Percentiles rank a stretch among this genome's conserved stretches.
Evolutionary conservation across 2,113 vertebrate genomes (phyloP).

Genomic region (Emydocephalus ijimae): DNA sequence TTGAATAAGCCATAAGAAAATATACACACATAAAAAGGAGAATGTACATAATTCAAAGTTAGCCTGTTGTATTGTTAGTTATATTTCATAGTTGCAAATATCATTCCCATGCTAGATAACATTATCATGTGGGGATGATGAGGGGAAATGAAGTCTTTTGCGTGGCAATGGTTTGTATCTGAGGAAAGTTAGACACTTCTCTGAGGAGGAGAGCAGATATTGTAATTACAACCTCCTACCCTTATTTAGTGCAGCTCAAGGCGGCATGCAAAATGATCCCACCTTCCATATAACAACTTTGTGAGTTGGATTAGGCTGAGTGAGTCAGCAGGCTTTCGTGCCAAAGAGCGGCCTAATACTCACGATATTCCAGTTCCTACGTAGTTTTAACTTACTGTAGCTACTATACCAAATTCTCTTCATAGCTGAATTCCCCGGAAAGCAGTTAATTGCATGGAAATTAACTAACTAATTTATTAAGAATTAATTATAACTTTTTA

Average conservation of each 20-base stretch:
- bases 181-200: not conserved
- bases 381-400: not conserved
- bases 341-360: not conserved
- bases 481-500: not conserved
- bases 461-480: not conserved
- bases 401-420: not conserved
- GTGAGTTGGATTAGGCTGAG: not conserved
- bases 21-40: not conserved
- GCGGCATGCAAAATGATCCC: not conserved
- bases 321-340: not conserved
- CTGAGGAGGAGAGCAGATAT: not conserved
- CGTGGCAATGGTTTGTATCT: not conserved
- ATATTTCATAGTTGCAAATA: not conserved
- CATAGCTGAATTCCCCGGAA: not conserved
- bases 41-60: not conserved
- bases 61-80: not conserved
- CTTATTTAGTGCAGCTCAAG: not conserved
- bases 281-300: not conserved
- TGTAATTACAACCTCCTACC: not conserved
- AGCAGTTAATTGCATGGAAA: not conserved
- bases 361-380: not conserved
- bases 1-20: not conserved
- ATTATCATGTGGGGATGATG: not conserved
- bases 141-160: not conserved
- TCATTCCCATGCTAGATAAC: not conserved